Evolutionary conservation across 2,888 invertebrate species (phyloP).

Genomic region (Hirtodrosophila trivittata): DNA sequence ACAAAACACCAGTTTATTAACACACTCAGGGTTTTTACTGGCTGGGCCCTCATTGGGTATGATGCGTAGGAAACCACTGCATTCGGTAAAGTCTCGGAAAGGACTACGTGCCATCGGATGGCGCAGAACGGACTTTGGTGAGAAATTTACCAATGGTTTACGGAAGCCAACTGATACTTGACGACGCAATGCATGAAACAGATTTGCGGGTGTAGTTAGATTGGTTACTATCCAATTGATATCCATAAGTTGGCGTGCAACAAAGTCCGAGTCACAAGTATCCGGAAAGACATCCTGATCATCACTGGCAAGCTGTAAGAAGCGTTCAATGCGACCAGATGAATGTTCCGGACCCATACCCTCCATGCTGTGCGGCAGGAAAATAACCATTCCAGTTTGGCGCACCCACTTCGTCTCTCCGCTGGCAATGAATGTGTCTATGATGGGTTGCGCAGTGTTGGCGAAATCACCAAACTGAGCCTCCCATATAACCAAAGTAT

Average conservation of each 20-base stretch:
- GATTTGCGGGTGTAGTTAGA: conserved; percentile 96
- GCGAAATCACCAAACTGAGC: conserved; percentile 99
- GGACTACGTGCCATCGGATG: conserved; percentile 96
- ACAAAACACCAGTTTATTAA: conserved; percentile 91
- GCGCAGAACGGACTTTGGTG: conserved; percentile 97
- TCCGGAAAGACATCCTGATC: conserved; percentile 97
- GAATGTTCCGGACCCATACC: conserved; percentile 95
- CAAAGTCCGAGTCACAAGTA: conserved; percentile 91
- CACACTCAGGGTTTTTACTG: conserved; percentile 85
- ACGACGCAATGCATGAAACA: conserved; percentile 96
- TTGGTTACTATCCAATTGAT: conserved; percentile 98
- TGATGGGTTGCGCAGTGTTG: conserved; percentile 99
- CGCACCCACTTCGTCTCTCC: conserved; percentile 99
- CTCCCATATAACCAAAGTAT: conserved; percentile 98
- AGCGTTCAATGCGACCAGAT: conserved; percentile 88
- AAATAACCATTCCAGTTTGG: conserved; percentile 96
- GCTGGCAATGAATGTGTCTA: conserved; percentile 94
- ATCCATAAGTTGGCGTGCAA: conserved; percentile 96
- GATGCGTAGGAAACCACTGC: conserved; percentile 89
- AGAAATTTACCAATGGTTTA: conserved; percentile 97
- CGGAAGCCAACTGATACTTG: conserved; percentile 98
- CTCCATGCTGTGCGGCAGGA: conserved; percentile 98
- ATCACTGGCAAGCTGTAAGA: conserved; percentile 96
- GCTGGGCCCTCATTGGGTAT: conserved; percentile 86
- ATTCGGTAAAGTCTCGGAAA: conserved; percentile 94